A percentile compares a stretch with the other conserved stretches of the same genome.
phyloP scores from a whole-genome alignment of 2,797 vertebrate species.

The Ctenopoma kingsleyae region DNA sequence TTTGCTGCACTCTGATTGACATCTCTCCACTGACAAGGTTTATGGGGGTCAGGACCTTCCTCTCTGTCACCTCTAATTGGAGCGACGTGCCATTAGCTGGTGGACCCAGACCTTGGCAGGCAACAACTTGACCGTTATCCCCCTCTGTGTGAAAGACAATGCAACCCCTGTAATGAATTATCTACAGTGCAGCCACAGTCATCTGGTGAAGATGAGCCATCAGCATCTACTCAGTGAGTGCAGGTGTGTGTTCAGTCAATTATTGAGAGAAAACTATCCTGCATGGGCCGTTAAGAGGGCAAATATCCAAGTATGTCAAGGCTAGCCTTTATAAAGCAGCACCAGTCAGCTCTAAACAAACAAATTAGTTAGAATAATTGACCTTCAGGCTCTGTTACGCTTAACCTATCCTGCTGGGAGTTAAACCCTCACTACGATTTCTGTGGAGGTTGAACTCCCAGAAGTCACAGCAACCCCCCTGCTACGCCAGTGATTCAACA shows the following conservation, averaged over 20 bases:
- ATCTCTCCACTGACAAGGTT: slow-evolving; percentile 76
- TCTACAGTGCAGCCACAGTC: slow-evolving; percentile 16
- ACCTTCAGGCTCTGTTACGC: slow-evolving; percentile 78
- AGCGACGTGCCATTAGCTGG: slow-evolving; percentile 60
- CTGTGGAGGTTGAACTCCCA: neutral
- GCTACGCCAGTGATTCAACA: slow-evolving; percentile 61
- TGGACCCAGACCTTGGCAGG: slow-evolving; percentile 70
- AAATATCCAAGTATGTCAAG: slow-evolving; percentile 67
- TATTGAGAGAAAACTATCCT: slow-evolving; percentile 50
- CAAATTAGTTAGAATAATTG: slow-evolving; percentile 70
- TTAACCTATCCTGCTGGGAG: slow-evolving; percentile 78
- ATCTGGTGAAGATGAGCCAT: slow-evolving; percentile 46
- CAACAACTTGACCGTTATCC: slow-evolving; percentile 52
- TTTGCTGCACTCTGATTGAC: slow-evolving; percentile 73
- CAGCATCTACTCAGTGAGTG: slow-evolving; percentile 51
- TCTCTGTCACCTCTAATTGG: slow-evolving; percentile 79
- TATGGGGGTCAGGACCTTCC: slow-evolving; percentile 79
- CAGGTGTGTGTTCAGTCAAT: slow-evolving; percentile 66
- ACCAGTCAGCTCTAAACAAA: slow-evolving; percentile 70
- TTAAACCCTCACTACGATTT: slow-evolving; percentile 71
- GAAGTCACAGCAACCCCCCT: slow-evolving; percentile 5
- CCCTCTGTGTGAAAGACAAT: slow-evolving; percentile 56
- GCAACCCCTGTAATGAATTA: slow-evolving; percentile 61
- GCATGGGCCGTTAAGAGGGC: slow-evolving; percentile 45
- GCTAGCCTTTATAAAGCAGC: slow-evolving; percentile 58